phyloP scores from a whole-genome alignment of 2,888 invertebrate genomes.

The Lottia scabra region DNA sequence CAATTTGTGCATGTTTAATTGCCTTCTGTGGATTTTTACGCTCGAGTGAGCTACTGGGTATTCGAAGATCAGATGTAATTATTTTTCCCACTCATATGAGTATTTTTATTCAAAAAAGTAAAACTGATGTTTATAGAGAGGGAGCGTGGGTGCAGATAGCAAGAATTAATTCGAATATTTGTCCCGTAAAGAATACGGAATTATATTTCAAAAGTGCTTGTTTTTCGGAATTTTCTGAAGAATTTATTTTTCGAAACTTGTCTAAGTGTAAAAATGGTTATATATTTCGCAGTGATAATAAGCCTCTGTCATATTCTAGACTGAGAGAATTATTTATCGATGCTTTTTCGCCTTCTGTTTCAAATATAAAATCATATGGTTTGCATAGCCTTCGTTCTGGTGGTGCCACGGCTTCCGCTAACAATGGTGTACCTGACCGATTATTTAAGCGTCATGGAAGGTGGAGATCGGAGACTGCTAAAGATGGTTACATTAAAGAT shows the following conservation, averaged over 20 bases:
- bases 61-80: constrained; percentile 10
- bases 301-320: constrained; percentile 19
- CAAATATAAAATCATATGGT: constrained; percentile 15
- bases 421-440: constrained; percentile 18
- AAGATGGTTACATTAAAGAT: constrained; percentile 15
- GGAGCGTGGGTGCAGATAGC: constrained; percentile 15
- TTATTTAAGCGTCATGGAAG: constrained; percentile 23
- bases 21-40: constrained; percentile 22
- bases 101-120: constrained; percentile 6
- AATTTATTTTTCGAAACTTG: constrained; percentile 10
- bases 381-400: constrained; percentile 16
- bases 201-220: neutral
- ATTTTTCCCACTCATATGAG: constrained; percentile 7
- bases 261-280: constrained; percentile 7
- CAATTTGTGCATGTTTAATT: constrained; percentile 17
- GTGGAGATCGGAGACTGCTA: constrained; percentile 10
- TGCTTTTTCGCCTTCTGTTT: constrained; percentile 19
- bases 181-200: neutral
- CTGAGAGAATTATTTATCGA: constrained; percentile 20
- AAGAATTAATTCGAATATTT: constrained; percentile 9
- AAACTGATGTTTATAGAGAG: constrained; percentile 26
- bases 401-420: constrained; percentile 22
- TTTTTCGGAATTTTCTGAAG: neutral
- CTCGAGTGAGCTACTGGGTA: constrained; percentile 17
- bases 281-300: constrained; percentile 1